These are phyloP conservation scores for Mustela erminea DNA, from an alignment of 2,797 vertebrate genomes.

Conservation along the genomic window DNA sequence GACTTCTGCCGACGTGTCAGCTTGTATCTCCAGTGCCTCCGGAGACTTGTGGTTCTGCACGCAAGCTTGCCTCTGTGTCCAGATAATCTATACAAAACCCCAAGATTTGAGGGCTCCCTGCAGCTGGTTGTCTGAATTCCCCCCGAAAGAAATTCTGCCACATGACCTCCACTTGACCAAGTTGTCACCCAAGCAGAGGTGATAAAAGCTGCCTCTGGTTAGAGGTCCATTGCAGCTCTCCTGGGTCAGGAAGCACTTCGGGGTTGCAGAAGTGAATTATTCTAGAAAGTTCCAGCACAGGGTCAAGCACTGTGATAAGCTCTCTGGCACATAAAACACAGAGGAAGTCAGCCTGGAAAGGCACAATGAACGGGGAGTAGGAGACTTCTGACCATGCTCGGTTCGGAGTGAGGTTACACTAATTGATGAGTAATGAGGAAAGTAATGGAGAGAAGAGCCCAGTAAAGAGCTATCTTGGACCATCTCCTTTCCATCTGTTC, in stretches of 20 bases:
- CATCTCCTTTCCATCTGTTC: background rate
- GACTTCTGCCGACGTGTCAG: background rate
- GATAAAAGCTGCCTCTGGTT: background rate
- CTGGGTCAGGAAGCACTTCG: background rate
- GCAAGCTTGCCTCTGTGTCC: background rate
- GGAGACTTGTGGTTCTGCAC: background rate
- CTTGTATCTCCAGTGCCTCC: background rate
- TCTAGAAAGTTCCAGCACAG: background rate
- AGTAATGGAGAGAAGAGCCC: background rate
- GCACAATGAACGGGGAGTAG: background rate
- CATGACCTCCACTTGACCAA: background rate
- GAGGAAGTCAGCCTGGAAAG: background rate
- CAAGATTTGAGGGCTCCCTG: background rate
- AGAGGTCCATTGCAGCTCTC: background rate
- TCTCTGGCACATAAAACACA: background rate
- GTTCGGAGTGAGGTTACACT: background rate
- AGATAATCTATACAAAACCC: background rate
- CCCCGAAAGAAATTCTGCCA: background rate
- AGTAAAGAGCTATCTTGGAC: background rate
- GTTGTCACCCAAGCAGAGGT: background rate
- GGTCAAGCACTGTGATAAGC: background rate
- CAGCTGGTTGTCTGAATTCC: background rate
- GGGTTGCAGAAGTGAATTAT: background rate
- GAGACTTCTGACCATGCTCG: background rate
- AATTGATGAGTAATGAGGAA: slow-evolving; percentile 25